Conservation (phyloP, 2,113 vertebrate genomes). For the Oreocharis arfaki region DNA sequence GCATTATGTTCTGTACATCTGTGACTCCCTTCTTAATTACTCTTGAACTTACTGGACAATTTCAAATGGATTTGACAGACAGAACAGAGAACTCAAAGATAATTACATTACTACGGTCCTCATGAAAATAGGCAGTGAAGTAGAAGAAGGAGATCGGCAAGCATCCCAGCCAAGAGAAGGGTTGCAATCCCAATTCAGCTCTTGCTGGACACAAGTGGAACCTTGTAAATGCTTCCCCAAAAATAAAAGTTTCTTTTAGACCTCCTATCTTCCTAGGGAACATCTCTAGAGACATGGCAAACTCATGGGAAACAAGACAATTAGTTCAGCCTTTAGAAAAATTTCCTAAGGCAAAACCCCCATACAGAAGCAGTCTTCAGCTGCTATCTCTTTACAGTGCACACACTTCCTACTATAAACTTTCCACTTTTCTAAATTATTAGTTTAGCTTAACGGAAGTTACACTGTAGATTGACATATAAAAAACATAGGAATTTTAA, state of each 20-base stretch:
- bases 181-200: neutral
- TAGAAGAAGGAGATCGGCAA: neutral
- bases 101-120: constrained; percentile 23
- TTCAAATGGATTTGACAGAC: constrained; percentile 44
- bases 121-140: constrained; percentile 31
- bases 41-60: constrained; percentile 19
- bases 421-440: neutral
- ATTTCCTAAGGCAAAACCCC: neutral
- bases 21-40: constrained; percentile 21
- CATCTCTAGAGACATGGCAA: neutral
- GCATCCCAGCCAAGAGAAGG: neutral
- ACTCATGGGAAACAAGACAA: neutral
- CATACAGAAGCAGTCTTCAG: neutral
- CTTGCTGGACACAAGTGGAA: neutral
- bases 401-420: neutral
- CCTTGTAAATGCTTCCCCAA: neutral
- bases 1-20: neutral
- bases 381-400: neutral
- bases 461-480: neutral
- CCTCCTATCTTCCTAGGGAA: neutral
- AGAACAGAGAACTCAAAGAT: constrained; percentile 24
- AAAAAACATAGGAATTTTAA: neutral
- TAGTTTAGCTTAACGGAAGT: neutral
- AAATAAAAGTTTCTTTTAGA: neutral
- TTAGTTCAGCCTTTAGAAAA: neutral